Evolutionary conservation across 1,140 invertebrate genomes (phyloP).

Genomic region (Calephelis virginiensis): DNA sequence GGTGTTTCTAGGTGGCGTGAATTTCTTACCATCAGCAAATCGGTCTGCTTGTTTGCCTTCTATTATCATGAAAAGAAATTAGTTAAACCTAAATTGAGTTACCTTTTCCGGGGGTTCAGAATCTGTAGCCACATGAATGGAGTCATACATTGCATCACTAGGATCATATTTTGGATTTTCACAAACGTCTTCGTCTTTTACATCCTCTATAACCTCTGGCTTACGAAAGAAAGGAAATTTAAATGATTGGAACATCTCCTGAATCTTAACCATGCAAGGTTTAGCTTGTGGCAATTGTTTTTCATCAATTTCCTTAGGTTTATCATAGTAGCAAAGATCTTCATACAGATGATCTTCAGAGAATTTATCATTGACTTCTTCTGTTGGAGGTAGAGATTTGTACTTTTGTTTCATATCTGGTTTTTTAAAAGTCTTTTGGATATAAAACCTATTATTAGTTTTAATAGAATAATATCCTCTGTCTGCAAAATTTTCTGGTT

Average conservation of each 20-base stretch:
- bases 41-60: too few species aligned
- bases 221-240: constrained; percentile 62
- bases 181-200: constrained; percentile 23
- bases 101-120: constrained; percentile 29
- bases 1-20: too few species aligned
- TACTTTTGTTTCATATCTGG: constrained; percentile 53
- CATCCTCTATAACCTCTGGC: constrained; percentile 35
- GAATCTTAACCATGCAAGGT: constrained; percentile 61
- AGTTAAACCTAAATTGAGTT: constrained; percentile 33
- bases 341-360: constrained; percentile 69
- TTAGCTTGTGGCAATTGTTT: constrained; percentile 34
- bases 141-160: constrained; percentile 60
- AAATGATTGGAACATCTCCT: constrained; percentile 61
- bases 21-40: too few species aligned
- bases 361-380: constrained; percentile 44
- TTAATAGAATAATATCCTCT: constrained; percentile 67
- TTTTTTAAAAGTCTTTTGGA: constrained; percentile 46
- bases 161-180: constrained; percentile 40
- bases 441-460: constrained; percentile 45
- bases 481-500: constrained; percentile 46
- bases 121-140: constrained; percentile 44
- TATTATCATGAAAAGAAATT: too few species aligned
- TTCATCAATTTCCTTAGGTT: constrained; percentile 32
- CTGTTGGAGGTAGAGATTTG: constrained; percentile 48
- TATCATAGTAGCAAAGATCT: constrained; percentile 62